Evolutionary conservation across 1,140 invertebrate species (phyloP), one percentile per base, ranked within the genome.

Genomic region (Holcopasites calliopsidis): DNA sequence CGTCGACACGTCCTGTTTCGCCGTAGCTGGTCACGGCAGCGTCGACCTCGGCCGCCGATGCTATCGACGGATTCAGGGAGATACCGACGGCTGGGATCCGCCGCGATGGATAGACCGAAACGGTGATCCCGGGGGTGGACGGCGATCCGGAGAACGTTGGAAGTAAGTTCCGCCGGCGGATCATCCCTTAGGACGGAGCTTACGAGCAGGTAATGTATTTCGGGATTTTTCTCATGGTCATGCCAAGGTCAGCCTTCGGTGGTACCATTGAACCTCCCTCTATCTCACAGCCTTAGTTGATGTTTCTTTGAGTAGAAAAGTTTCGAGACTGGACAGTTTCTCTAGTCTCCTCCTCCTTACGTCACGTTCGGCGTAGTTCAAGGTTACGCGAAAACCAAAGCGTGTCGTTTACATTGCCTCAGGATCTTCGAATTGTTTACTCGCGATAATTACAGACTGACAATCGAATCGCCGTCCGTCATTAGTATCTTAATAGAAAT

Each of bases 1-100:
- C 65, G 72, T 44, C 65, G 47, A 50, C 65, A 38, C 72, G 64
- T 69, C 61, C 79, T 44, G 49, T 72, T 35, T 33, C 61, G n/a
- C n/a, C 66, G 61, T 73, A 61, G 42, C 54, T 26, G 31, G n/a
- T 49, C 47, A 23, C 77, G n/a, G 35, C 68, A 40, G 38, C 58
- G 33, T 40, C 68, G 10, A 44, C 54, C 60, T 64, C 35, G 42
- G 35, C 75, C 26, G 16, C 42, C 21, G n/a, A n/a, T n/a, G n/a
- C n/a, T n/a, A 11, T 4, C 71, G 18, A 13, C 7, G 18, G 40
- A 28, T 38, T 60, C 69, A 31, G 8, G 16, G 69, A 50, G 44
- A 50, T 61, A 31, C 26, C 31, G 13, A n/a, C 18, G 10, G n/a
- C 28, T 18, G 49, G 21, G 28, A 23, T 66, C 38, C 64, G 1